phyloP scores from a whole-genome alignment of 92 coral and sea anemone genomes.

The Parazoanthus atlanticus region DNA sequence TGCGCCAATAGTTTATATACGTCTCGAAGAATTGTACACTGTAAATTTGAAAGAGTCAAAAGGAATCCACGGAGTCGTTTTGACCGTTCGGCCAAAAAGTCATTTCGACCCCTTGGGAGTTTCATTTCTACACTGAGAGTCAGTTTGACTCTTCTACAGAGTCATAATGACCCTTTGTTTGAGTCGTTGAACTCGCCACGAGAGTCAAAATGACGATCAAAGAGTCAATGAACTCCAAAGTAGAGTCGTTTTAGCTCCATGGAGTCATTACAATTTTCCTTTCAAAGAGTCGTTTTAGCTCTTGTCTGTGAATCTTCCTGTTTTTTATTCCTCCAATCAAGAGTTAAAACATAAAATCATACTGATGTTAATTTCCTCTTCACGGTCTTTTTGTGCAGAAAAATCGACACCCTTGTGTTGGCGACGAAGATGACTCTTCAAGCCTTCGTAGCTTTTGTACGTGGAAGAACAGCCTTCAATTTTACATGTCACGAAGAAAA shows the following conservation, averaged over 20 bases:
- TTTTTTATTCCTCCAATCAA: too few species aligned
- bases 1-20: too few species aligned
- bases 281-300: too few species aligned
- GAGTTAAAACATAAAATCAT: too few species aligned
- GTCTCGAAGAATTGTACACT: too few species aligned
- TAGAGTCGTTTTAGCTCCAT: too few species aligned
- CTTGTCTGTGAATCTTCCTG: too few species aligned
- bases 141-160: not conserved
- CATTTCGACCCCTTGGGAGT: not conserved
- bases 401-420: constrained; percentile 39
- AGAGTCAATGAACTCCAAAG: too few species aligned
- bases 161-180: not conserved
- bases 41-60: not conserved
- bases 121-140: not conserved
- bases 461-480: constrained; percentile 18
- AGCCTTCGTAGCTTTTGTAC: constrained; percentile 43
- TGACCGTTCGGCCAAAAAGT: not conserved
- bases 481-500: constrained; percentile 52
- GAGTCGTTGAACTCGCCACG: not conserved
- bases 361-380: too few species aligned
- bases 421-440: constrained; percentile 49
- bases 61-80: not conserved
- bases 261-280: too few species aligned
- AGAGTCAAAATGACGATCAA: not conserved
- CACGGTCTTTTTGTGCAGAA: constrained; percentile 29